Conservation (phyloP, 2,113 vertebrate genomes). For the Typhlomys cinereus region DNA sequence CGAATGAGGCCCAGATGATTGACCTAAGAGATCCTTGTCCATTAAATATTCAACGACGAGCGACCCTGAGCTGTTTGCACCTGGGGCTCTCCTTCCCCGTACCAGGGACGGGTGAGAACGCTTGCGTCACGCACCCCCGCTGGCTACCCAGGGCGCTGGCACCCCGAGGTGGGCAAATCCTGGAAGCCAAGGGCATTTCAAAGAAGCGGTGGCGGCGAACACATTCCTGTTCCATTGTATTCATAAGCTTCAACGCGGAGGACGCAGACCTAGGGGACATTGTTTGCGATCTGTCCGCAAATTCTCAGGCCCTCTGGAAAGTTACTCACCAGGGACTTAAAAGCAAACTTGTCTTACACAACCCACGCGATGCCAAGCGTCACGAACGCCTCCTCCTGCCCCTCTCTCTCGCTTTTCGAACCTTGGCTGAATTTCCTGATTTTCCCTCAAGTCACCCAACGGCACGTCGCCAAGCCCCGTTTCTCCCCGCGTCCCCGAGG, state of each 20-base stretch:
- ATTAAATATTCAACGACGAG: slow-evolving; percentile 8
- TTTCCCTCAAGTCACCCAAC: neutral
- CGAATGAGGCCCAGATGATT: neutral
- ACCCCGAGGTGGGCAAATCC: neutral
- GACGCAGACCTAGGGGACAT: neutral
- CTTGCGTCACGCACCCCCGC: no score
- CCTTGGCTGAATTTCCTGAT: neutral
- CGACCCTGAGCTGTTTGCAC: neutral
- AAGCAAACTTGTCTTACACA: neutral
- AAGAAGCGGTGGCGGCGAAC: slow-evolving; percentile 26
- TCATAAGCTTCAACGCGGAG: neutral
- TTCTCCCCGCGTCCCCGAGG: no score
- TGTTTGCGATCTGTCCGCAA: neutral
- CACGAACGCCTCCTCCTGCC: neutral
- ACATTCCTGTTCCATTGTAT: slow-evolving; percentile 7
- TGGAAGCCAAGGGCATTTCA: slow-evolving; percentile 9
- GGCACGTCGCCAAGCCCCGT: neutral
- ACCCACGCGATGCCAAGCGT: neutral
- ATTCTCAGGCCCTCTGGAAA: neutral
- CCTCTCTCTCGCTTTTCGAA: neutral
- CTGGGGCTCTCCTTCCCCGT: neutral
- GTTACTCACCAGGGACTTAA: slow-evolving; percentile 40
- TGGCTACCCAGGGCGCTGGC: neutral
- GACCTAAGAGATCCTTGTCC: neutral
- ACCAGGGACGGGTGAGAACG: no score